Evolutionary conservation across 2,888 invertebrate species (phyloP), one percentile per base, ranked within the genome.

Genomic region (Cremastinae sp.): DNA sequence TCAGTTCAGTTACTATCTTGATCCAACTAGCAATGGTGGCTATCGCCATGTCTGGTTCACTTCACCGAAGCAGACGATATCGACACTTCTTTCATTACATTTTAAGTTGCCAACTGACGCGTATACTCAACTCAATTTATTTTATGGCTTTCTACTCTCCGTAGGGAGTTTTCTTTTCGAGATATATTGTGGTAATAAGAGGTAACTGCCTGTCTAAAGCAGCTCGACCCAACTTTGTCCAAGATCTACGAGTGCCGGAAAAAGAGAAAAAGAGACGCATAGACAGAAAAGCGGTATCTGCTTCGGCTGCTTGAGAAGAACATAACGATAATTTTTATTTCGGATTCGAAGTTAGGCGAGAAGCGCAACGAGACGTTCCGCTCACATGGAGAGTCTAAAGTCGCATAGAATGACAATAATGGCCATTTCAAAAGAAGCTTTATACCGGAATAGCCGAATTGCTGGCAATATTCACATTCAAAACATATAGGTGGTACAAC

Each of bases 291-390:
- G 10, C 20, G 47, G 58, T 35, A 68, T 56, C 59, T 41, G 39
- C 72, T 12, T n/a, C 9, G 47, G 53, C 77, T 35, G 55, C 65
- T 64, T 41, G 35, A 62, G 39, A 56, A 58, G 68, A 62, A 35
- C 43, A 66, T 64, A 71, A 71, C 71, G 51, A 76, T 76, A 39
- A 64, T 76, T 76, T 76, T 76, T 65, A 65, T 73, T 69, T 69
- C 45, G 14, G 37, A 43, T 69, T 69, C 39, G 55, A 20, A 37
- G 43, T 35, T 45, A 16, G 58, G 22, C 22, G 9, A 9, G 18
- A 55, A 28, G 28, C 55, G 37, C 53, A 58, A 28, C 53, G 16
- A 28, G n/a, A 41, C 28, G 2, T 28, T 53, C 47, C 37, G 45
- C 18, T 53, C 53, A 43, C 28, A 5, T 41, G 28, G 45, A 41